phyloP scores from a whole-genome alignment of 2,888 invertebrate species.

The Synergus japonicus region DNA sequence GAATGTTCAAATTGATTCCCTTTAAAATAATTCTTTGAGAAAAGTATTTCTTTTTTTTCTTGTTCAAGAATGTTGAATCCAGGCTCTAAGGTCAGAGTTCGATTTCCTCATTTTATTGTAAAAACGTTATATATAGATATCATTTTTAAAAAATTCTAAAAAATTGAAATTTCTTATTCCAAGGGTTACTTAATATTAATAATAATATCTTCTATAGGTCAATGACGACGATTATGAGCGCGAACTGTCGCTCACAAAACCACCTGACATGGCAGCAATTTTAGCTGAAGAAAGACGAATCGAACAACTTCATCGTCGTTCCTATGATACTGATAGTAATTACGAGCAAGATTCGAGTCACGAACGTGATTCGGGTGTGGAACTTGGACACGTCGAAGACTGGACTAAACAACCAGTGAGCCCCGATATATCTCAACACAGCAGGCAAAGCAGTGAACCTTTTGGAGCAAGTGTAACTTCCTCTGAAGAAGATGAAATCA shows the following conservation, averaged over 20 bases:
- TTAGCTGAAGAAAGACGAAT: constrained; percentile 89
- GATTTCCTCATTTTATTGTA: background rate
- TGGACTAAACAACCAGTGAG: constrained; percentile 75
- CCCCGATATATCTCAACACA: constrained; percentile 81
- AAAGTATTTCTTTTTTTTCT: constrained; percentile 6
- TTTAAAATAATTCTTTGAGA: background rate
- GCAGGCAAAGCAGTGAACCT: constrained; percentile 89
- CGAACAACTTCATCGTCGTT: constrained; percentile 87
- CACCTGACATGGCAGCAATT: constrained; percentile 89
- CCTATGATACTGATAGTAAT: constrained; percentile 84
- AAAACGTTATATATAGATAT: background rate
- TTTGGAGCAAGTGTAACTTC: constrained; percentile 86
- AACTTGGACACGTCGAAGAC: constrained; percentile 80
- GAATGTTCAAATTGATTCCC: background rate
- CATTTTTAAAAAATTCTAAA: no score
- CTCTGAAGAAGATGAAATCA: constrained; percentile 87
- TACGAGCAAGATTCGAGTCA: constrained; percentile 77
- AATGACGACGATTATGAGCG: constrained; percentile 85
- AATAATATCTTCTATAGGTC: constrained; percentile 72
- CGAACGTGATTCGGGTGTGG: constrained; percentile 87
- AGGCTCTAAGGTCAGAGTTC: background rate
- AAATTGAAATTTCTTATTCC: no score
- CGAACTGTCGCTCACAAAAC: constrained; percentile 84
- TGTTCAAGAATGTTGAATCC: background rate
- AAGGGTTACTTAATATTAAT: background rate